Conservation (phyloP, 2,797 vertebrate genomes). For the Leucoraja ocellata region DNA sequence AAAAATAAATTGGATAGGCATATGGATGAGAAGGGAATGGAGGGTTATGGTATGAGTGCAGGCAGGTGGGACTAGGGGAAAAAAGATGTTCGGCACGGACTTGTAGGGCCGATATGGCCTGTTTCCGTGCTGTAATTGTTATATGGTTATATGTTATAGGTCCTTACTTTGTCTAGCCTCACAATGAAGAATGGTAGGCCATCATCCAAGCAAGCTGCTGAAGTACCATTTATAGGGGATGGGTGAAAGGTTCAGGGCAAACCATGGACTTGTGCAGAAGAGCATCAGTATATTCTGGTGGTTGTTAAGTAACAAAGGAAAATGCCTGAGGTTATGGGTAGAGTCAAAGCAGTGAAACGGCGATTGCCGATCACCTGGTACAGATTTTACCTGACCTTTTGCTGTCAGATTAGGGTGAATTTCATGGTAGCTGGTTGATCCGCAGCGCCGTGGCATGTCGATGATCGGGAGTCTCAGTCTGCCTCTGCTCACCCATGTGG, state of each 20-base stretch:
- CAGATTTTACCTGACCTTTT: not conserved
- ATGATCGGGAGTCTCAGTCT: not conserved
- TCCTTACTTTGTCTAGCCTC: no score
- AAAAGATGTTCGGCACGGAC: no score
- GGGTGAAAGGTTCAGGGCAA: not conserved
- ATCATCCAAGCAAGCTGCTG: not conserved
- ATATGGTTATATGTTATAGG: no score
- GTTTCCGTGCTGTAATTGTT: no score
- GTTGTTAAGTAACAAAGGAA: not conserved
- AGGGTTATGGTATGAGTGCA: no score
- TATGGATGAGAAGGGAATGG: no score
- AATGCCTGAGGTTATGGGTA: no score
- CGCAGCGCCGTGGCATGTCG: not conserved
- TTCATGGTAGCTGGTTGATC: not conserved
- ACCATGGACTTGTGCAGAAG: not conserved
- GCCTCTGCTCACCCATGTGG: not conserved
- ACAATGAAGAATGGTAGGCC: no score
- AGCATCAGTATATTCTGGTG: not conserved
- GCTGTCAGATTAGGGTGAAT: not conserved
- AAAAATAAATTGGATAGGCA: no score
- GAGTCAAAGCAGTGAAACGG: not conserved
- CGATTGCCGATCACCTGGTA: not conserved
- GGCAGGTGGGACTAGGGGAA: no score
- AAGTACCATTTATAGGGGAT: not conserved
- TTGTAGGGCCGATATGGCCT: no score